Base-by-base conservation (phyloP, 2,888 invertebrate species). In the Phalera bucephala region DNA sequence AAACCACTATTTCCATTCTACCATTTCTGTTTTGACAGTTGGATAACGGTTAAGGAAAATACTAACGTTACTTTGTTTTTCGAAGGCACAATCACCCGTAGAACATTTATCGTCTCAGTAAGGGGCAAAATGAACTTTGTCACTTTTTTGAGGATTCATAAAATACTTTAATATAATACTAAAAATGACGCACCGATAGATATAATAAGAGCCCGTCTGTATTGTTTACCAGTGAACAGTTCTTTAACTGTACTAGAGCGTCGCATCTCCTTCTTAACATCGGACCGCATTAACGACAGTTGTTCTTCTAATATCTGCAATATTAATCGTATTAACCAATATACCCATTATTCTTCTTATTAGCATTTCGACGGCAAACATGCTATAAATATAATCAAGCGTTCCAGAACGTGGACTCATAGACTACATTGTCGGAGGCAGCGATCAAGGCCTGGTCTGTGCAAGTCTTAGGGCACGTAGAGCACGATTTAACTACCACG, bases 181-280 rank as follows among this genome's bases (percentile, higher is more conserved):
- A n/a, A n/a, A n/a, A n/a, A n/a, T n/a, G n/a, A n/a, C 17, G 17
- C 8, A 89, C 90, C 89, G 23, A 67, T 54, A 30, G 75, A 66
- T 25, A 87, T 74, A 11, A 80, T 51, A 7, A 90, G 55, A 1
- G 85, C 84, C 29, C 76, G 83, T 9, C 91, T 70, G 37, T 91
- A 92, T 13, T 83, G 89, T n/a, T 61, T 71, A 0, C 90, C 90
- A 3, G 72, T 73, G 35, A 92, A 79, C 0, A 92, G 64, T 47
- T 92, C 91, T 51, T 74, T 75, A 0, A 78, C 46, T 0, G 83
- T 75, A 3, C 83, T 84, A 0, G 87, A 86, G 9, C 81, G 77
- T 5, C 71, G 68, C 57, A 91, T 84, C 33, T 92, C 91, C 2
- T 80, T 80, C 3, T 75, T 69, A 0, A 92, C 88, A 6, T 88